Evolutionary conservation across 2,888 invertebrate species (phyloP).

Genomic region (Colletes collaris): DNA sequence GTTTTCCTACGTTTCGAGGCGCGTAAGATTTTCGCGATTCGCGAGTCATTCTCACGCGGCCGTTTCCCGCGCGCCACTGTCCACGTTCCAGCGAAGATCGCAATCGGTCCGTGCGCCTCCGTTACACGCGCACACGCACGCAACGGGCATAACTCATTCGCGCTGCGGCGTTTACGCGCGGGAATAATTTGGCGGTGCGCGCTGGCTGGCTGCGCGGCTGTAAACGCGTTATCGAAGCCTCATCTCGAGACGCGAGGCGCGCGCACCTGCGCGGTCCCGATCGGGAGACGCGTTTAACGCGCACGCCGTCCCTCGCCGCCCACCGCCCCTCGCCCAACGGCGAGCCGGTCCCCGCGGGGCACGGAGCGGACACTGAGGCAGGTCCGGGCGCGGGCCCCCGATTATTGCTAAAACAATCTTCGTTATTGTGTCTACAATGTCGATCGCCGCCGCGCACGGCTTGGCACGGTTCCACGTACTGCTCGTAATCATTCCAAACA

Average conservation of each 20-base stretch:
- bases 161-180: slow-evolving; percentile 17
- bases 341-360: background rate
- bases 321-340: background rate
- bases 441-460: slow-evolving; percentile 26
- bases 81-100: slow-evolving; percentile 10
- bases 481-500: too few species aligned
- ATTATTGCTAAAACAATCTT: slow-evolving; percentile 55
- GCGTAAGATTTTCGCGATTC: too few species aligned
- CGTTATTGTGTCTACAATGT: slow-evolving; percentile 63
- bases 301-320: background rate
- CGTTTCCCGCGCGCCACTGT: background rate
- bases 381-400: slow-evolving; percentile 38
- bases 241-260: slow-evolving; percentile 24
- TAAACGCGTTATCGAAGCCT: slow-evolving; percentile 33
- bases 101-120: background rate
- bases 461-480: slow-evolving; percentile 60
- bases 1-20: too few species aligned
- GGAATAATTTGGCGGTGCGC: slow-evolving; percentile 33
- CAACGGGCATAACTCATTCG: slow-evolving; percentile 16
- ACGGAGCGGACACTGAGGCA: slow-evolving; percentile 31
- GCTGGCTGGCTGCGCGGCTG: slow-evolving; percentile 12
- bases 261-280: slow-evolving; percentile 28
- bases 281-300: slow-evolving; percentile 4
- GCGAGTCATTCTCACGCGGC: slow-evolving; percentile 7
- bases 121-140: background rate